Evolutionary conservation across 64 coral and sea anemone genomes (phyloP).

Genomic region (Stichodactyla helianthus): DNA sequence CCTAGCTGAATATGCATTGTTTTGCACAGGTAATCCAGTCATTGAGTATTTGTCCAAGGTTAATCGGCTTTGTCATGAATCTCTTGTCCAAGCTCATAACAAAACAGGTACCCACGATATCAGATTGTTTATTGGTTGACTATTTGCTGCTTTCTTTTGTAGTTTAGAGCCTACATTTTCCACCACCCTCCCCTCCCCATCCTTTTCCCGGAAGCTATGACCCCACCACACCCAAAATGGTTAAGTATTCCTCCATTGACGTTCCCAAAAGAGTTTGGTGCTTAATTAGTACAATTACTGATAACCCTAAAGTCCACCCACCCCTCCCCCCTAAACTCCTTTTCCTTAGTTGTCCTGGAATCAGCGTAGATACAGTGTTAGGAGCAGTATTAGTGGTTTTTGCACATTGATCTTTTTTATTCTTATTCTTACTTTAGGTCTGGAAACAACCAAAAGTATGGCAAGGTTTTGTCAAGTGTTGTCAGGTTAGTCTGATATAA

Average conservation of each 20-base stretch:
- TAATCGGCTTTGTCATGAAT: constrained; percentile 96
- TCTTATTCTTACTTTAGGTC: constrained; percentile 46
- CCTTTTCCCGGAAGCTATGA: background rate
- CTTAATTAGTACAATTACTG: no score
- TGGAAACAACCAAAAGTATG: constrained; percentile 99
- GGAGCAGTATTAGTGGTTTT: background rate
- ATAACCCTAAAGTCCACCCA: no score
- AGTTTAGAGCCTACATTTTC: background rate
- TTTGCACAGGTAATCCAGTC: constrained; percentile 88
- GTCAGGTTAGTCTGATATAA: constrained; percentile 54
- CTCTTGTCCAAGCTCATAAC: constrained; percentile 97
- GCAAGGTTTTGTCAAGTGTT: constrained; percentile 99
- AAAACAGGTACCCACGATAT: constrained; percentile 63
- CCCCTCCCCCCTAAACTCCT: no score
- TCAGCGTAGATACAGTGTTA: background rate
- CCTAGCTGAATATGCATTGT: no score
- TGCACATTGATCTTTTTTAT: background rate
- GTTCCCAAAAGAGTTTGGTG: no score
- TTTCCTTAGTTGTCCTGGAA: no score
- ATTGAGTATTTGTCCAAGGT: constrained; percentile 89
- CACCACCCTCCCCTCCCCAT: background rate
- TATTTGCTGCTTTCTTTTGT: background rate
- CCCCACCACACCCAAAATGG: background rate
- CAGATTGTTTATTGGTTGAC: background rate
- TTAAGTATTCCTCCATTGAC: no score